Evolutionary conservation across 30 jellyfish, hydroid and myxozoan species (phyloP).

Genomic region (Chironex yamaguchii): DNA sequence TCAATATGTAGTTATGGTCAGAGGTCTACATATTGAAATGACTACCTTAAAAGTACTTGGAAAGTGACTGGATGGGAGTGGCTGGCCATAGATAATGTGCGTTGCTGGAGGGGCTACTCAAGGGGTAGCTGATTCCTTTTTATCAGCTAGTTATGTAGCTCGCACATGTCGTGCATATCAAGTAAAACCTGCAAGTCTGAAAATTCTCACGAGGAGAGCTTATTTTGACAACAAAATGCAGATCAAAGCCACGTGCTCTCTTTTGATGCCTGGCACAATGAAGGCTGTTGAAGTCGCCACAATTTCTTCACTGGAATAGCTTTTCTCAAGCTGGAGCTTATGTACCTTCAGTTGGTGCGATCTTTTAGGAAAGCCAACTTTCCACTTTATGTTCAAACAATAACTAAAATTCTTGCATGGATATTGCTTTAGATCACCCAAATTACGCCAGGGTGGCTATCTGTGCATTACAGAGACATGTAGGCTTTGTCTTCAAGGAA

Average conservation of each 20-base stretch:
- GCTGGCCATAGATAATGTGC: constrained; percentile 24
- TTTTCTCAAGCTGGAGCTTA: background rate
- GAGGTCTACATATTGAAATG: constrained; percentile 57
- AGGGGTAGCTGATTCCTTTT: constrained; percentile 44
- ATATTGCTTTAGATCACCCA: constrained; percentile 17
- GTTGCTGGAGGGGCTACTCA: constrained; percentile 26
- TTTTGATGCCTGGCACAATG: background rate
- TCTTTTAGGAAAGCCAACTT: background rate
- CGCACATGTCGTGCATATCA: constrained; percentile 50
- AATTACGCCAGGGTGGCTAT: constrained; percentile 12
- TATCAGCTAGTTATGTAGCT: constrained; percentile 6
- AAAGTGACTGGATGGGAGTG: constrained; percentile 35
- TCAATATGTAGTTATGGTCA: constrained; percentile 28
- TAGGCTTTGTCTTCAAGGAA: background rate
- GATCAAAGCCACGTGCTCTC: background rate
- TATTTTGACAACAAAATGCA: background rate
- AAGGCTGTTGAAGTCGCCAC: background rate
- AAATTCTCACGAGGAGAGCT: constrained; percentile 14
- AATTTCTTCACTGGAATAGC: constrained; percentile 10
- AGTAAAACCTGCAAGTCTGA: constrained; percentile 28
- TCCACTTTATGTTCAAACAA: too few relatives aligned
- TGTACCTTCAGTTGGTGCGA: background rate
- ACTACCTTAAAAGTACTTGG: constrained; percentile 19
- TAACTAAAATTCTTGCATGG: too few relatives aligned
- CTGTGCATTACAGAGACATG: constrained; percentile 21